Percentiles rank a stretch among this genome's conserved stretches.
phyloP scores from a whole-genome alignment of 2,888 invertebrate genomes.

The Watsonalla binaria region DNA sequence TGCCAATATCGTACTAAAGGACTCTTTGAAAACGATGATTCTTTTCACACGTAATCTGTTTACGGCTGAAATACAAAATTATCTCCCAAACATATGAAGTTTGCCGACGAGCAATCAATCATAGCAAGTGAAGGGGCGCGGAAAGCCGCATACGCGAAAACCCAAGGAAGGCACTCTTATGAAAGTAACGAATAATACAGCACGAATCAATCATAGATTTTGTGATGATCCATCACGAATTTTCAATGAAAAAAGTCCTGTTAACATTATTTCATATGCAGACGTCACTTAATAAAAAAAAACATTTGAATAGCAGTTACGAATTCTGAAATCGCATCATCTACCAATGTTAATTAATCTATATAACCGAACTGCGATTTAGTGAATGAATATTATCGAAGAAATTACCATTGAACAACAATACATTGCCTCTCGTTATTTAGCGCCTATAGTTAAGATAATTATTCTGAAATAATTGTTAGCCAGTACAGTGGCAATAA shows the following conservation, averaged over 20 bases:
- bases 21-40: conserved; percentile 55
- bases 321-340: too few relatives aligned
- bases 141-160: conserved; percentile 66
- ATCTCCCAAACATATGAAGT: conserved; percentile 77
- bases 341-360: too few relatives aligned
- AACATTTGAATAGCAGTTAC: too few relatives aligned
- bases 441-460: conserved; percentile 15
- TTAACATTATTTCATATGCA: conserved; percentile 35
- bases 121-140: conserved; percentile 60
- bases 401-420: neutral
- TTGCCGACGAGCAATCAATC: conserved; percentile 71
- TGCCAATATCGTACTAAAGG: conserved; percentile 40
- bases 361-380: too few relatives aligned
- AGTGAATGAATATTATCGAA: neutral
- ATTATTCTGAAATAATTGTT: conserved; percentile 27
- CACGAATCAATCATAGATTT: conserved; percentile 78
- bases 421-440: neutral
- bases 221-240: conserved; percentile 73
- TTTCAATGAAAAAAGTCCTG: conserved; percentile 62
- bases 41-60: conserved; percentile 75
- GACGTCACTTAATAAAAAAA: conserved; percentile 4
- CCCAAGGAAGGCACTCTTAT: conserved; percentile 65
- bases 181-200: conserved; percentile 73
- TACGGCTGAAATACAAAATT: conserved; percentile 77
- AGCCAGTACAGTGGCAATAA: conserved; percentile 42